Evolutionary conservation across 2,888 invertebrate species (phyloP), one percentile per base, ranked within the genome.

Genomic region (Tinea pellionella): DNA sequence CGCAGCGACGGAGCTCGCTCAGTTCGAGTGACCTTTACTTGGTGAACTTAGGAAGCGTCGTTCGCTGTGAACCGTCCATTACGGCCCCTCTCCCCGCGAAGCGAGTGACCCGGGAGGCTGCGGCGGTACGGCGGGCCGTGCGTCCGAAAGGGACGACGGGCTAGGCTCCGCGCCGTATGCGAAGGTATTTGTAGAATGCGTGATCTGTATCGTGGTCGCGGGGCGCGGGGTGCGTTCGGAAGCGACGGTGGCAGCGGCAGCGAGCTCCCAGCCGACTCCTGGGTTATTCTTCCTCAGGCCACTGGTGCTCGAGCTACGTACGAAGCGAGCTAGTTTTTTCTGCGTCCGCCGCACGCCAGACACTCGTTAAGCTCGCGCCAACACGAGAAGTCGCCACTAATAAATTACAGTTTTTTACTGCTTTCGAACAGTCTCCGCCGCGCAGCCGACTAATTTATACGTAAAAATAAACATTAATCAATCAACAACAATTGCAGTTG

Each of bases 361-460:
- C 86, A 86, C 87, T 87, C 88, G 88, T 89, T 88, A 87, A 85
- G 85, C 81, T 88, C 89, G 89, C 87, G 88, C 87, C 88, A 89
- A 88, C 87, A 88, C 90, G 89, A 89, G 89, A 88, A 88, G 88
- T 89, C 89, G 88, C 88, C 89, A 87, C 88, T 87, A 88, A 89
- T 87, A 87, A 87, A 87, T 87, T 87, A 86, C 83, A 81, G 85
- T 86, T 87, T 87, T 85, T 87, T 85, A 84, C 84, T 78, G 80
- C 78, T 79, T 78, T 75, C 77, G 76, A 77, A 77, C 84, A 89
- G 90, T 89, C 87, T 84, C 76, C 84, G 86, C 75, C 88, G 84
- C 82, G 86, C 80, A 74, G 73, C 75, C 78, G 77, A 77, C 70
- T 84, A 77, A 85, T 82, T 86, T 84, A 78, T 86, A 86, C 85